Evolutionary conservation across 2,113 vertebrate species (phyloP).

Genomic region (Xyliphius kryptos): DNA sequence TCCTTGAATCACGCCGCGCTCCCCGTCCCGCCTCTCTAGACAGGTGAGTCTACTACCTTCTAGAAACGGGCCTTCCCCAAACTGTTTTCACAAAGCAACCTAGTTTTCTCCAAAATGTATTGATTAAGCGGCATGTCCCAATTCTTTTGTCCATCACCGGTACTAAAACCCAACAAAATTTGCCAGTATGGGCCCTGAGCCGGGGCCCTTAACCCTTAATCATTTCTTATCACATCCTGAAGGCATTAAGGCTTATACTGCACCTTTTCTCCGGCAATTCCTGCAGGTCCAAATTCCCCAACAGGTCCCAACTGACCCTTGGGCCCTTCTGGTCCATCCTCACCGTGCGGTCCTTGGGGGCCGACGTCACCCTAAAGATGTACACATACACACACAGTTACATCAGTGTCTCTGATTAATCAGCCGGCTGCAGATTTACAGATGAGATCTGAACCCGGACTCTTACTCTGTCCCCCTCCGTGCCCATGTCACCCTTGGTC

Average conservation of each 20-base stretch:
- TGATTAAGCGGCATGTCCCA: no score
- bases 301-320: conserved; percentile 74
- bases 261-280: conserved; percentile 83
- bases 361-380: conserved; percentile 73
- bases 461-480: conserved; percentile 81
- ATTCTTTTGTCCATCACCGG: no score
- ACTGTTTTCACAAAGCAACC: no score
- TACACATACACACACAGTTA: conserved; percentile 20
- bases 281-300: conserved; percentile 69
- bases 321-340: conserved; percentile 80
- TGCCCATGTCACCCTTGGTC: conserved; percentile 81
- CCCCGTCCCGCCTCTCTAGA: no score
- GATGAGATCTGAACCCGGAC: not conserved
- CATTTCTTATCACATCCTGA: no score
- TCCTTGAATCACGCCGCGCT: no score
- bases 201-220: no score
- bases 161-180: no score
- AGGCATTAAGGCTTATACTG: not conserved
- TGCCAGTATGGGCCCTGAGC: no score
- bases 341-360: conserved; percentile 64
- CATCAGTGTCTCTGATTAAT: not conserved
- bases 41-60: no score
- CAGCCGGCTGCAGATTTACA: conserved; percentile 6
- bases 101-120: no score
- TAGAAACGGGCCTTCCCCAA: no score